phyloP scores from a whole-genome alignment of 2,113 vertebrate genomes.

The Urocynchramus pylzowi region DNA sequence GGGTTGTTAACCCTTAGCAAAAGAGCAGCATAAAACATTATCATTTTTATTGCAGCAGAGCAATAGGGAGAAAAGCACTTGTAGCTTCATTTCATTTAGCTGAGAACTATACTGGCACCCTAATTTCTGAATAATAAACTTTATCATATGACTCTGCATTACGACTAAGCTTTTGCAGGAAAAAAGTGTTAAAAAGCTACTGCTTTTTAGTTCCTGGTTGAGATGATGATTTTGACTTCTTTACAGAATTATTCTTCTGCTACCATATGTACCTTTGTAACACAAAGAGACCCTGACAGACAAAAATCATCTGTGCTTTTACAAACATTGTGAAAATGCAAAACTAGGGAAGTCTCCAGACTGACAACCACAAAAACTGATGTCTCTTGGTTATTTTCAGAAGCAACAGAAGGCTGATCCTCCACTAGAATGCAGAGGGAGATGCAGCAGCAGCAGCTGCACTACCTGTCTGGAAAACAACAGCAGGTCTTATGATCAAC shows the following conservation, averaged over 20 bases:
- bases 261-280: not conserved
- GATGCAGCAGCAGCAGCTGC: not conserved
- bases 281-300: not conserved
- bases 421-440: not conserved
- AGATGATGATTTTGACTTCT: not conserved
- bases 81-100: not conserved
- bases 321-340: not conserved
- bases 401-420: not conserved
- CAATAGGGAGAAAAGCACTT: not conserved
- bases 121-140: not conserved
- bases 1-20: not conserved
- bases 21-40: not conserved
- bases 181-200: not conserved
- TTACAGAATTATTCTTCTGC: not conserved
- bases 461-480: not conserved
- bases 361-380: not conserved
- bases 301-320: slow-evolving; percentile 14
- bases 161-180: not conserved
- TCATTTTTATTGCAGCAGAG: not conserved
- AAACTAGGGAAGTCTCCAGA: not conserved
- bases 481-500: not conserved
- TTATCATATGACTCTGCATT: not conserved
- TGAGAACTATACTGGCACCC: not conserved
- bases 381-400: not conserved
- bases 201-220: not conserved